A percentile compares a stretch with the other conserved stretches of the same genome.
These are phyloP conservation scores for Leguminivora glycinivorella DNA, from an alignment of 1,140 invertebrate species.

Conservation along the genomic window DNA sequence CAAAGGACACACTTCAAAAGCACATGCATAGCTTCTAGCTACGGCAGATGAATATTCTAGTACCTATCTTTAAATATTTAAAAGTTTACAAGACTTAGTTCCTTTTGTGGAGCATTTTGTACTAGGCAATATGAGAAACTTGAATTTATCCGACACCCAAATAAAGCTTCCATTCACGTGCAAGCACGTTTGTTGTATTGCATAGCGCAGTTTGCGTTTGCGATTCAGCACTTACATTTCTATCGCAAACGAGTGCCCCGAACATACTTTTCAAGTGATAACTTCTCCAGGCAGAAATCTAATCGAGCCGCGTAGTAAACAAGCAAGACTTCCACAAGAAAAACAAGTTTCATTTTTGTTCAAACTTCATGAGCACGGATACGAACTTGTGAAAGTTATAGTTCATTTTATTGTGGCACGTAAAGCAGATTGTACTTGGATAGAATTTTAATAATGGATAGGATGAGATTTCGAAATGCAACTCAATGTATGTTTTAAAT, in stretches of 20 bases:
- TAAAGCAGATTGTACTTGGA: conserved; percentile 9
- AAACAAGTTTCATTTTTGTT: neutral
- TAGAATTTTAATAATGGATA: conserved; percentile 4
- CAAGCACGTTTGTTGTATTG: neutral
- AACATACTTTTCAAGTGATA: conserved; percentile 14
- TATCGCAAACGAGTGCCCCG: conserved; percentile 1
- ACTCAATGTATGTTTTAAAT: neutral
- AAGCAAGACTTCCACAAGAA: neutral
- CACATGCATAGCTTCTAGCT: no score
- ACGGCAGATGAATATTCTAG: no score
- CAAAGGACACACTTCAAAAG: no score
- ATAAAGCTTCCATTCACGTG: neutral
- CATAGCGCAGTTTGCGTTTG: conserved; percentile 12
- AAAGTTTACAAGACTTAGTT: neutral
- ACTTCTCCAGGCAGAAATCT: conserved; percentile 2
- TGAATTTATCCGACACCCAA: neutral
- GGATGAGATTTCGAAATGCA: neutral
- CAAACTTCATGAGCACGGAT: neutral
- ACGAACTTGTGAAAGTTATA: neutral
- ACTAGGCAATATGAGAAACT: neutral
- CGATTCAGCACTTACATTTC: conserved; percentile 21
- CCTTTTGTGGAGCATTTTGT: neutral
- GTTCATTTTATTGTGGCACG: neutral
- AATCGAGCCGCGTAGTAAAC: neutral
- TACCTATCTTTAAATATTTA: neutral